Conservation (phyloP, 2,113 vertebrate genomes). For the Caranx melampygus region DNA sequence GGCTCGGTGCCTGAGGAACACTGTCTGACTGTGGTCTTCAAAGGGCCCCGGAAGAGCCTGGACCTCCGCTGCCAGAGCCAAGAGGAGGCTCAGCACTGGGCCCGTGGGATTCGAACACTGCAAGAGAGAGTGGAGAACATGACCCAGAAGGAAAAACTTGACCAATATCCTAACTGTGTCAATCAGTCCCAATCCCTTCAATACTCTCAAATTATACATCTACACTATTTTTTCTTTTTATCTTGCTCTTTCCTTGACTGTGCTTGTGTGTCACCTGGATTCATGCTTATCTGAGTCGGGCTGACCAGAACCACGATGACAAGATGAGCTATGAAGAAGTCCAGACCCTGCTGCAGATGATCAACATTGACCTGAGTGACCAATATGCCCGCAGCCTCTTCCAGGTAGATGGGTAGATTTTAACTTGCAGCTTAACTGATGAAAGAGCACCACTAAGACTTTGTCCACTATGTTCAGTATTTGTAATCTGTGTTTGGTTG, state of each 20-base stretch:
- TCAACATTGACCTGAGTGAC: constrained; percentile 94
- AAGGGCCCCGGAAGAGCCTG: constrained; percentile 88
- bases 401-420: constrained; percentile 82
- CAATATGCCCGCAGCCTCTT: constrained; percentile 91
- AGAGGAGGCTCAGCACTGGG: constrained; percentile 90
- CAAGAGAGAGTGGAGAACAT: constrained; percentile 88
- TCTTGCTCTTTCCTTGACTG: constrained; percentile 69
- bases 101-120: constrained; percentile 89
- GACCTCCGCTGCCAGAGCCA: constrained; percentile 88
- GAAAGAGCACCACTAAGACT: neutral
- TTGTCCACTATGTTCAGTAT: neutral
- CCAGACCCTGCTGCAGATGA: constrained; percentile 92
- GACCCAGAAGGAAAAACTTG: constrained; percentile 93
- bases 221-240: neutral
- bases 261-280: constrained; percentile 86
- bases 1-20: constrained; percentile 80
- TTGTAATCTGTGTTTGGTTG: neutral
- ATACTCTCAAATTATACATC: neutral
- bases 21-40: constrained; percentile 92
- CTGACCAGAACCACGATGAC: constrained; percentile 91
- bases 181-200: neutral
- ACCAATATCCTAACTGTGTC: constrained; percentile 90
- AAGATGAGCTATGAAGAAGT: constrained; percentile 97
- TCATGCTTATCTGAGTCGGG: constrained; percentile 88
- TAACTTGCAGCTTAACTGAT: neutral